Evolutionary conservation across 1,140 invertebrate genomes (phyloP).

Genomic region (Plectrocnemia conspersa): DNA sequence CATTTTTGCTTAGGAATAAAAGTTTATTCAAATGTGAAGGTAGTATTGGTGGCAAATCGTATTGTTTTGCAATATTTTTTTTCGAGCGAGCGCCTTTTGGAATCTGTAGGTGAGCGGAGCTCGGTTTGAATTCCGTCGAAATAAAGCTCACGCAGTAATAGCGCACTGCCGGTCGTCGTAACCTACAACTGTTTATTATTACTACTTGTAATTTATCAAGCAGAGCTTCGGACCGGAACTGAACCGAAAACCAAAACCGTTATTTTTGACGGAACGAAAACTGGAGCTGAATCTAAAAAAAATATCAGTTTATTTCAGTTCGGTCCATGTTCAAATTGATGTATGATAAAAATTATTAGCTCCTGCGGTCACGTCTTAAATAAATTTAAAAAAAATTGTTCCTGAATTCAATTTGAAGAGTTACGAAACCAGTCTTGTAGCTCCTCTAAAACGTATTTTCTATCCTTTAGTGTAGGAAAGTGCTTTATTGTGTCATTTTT

Average conservation of each 20-base stretch:
- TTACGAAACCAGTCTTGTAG: no score
- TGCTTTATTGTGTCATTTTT: no score
- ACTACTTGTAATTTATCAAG: background rate
- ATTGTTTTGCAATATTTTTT: background rate
- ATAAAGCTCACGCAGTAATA: background rate
- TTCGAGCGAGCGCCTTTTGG: background rate
- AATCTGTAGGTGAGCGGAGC: background rate
- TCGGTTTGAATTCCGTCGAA: constrained; percentile 13
- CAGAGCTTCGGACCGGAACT: background rate
- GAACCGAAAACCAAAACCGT: background rate
- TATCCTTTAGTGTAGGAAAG: no score
- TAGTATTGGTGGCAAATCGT: background rate
- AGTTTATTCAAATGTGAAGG: background rate
- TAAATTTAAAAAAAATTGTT: no score
- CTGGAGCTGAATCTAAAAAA: background rate
- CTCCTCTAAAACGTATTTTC: no score
- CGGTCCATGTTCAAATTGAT: no score
- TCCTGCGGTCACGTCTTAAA: no score
- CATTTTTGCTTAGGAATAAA: background rate
- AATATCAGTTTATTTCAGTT: background rate
- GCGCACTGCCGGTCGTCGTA: background rate
- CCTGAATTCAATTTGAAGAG: no score
- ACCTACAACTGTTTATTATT: background rate
- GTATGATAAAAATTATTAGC: no score
- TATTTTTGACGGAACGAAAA: background rate